phyloP scores from a whole-genome alignment of 1,140 invertebrate species.

The Helicoverpa zea region DNA sequence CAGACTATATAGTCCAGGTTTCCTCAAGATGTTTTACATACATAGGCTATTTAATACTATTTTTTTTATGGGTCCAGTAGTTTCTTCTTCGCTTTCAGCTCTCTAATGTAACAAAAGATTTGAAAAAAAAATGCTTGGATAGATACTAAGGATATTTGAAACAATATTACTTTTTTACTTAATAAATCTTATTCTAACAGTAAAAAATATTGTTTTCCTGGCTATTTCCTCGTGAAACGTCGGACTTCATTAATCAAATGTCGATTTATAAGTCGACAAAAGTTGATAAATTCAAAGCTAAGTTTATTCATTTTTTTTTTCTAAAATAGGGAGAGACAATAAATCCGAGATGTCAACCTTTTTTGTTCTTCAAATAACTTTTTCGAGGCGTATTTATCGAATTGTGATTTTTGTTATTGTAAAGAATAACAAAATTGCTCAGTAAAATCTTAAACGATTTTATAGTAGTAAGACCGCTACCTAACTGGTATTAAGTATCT shows the following conservation, averaged over 20 bases:
- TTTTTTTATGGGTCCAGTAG: too few relatives aligned
- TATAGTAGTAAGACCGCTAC: too few relatives aligned
- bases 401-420: neutral
- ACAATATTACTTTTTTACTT: neutral
- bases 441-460: too few relatives aligned
- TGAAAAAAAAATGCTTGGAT: too few relatives aligned
- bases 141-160: neutral
- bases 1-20: too few relatives aligned
- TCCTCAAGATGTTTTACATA: too few relatives aligned
- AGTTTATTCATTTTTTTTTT: constrained; percentile 1
- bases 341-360: constrained; percentile 11
- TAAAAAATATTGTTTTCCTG: neutral
- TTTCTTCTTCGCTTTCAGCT: too few relatives aligned
- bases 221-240: constrained; percentile 1
- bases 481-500: too few relatives aligned
- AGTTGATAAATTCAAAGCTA: constrained; percentile 4
- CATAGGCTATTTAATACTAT: too few relatives aligned
- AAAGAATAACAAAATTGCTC: neutral
- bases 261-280: constrained; percentile 25
- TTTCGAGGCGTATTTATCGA: neutral
- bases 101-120: too few relatives aligned
- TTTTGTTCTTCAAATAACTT: constrained; percentile 13
- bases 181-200: neutral
- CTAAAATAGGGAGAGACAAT: neutral
- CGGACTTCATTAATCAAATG: constrained; percentile 24